These are phyloP conservation scores for Chionis minor DNA, from an alignment of 2,113 vertebrate species.

Conservation along the genomic window DNA sequence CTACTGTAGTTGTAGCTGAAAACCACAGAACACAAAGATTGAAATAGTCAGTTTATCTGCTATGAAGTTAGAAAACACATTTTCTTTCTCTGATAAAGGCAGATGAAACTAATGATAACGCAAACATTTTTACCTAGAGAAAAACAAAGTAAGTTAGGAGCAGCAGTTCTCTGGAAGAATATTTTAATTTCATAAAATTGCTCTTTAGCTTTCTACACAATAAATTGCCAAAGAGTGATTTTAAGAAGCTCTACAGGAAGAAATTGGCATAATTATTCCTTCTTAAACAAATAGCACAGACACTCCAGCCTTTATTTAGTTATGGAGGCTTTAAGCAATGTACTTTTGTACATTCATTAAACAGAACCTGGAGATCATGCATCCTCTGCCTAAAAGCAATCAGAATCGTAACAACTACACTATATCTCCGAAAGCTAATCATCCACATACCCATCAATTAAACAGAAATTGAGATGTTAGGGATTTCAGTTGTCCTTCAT, in stretches of 20 bases:
- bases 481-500: not conserved
- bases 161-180: not conserved
- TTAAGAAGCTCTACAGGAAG: not conserved
- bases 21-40: not conserved
- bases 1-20: not conserved
- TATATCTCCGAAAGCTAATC: not conserved
- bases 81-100: not conserved
- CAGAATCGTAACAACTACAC: not conserved
- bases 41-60: not conserved
- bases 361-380: not conserved
- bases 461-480: not conserved
- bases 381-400: not conserved
- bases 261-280: not conserved
- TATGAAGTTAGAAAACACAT: not conserved
- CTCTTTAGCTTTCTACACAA: not conserved
- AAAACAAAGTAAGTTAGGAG: not conserved
- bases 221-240: not conserved
- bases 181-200: not conserved
- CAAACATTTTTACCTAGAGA: not conserved
- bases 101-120: not conserved
- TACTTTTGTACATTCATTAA: not conserved
- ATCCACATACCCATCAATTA: not conserved
- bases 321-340: not conserved
- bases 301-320: not conserved
- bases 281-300: not conserved